A percentile compares a stretch with the other conserved stretches of the same genome.
These are phyloP conservation scores for Cygnus atratus DNA, from an alignment of 2,113 vertebrate genomes.

Conservation along the genomic window DNA sequence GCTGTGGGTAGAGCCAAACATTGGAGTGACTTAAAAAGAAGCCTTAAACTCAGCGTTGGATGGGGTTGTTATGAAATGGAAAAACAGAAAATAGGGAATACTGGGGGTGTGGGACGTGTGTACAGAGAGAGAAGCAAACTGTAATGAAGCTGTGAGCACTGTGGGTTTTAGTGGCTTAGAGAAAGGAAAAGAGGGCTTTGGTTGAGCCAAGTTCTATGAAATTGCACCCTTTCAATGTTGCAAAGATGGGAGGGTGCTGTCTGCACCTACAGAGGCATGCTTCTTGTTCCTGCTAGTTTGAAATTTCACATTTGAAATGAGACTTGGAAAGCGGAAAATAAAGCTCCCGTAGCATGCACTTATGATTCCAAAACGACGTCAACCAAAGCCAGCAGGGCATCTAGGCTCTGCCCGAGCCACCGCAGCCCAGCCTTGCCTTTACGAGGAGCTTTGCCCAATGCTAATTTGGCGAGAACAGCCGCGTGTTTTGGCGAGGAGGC, in stretches of 20 bases:
- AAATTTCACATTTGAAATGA: not conserved
- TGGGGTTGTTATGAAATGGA: not conserved
- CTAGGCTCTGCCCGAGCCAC: not conserved
- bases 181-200: not conserved
- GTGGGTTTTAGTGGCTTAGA: not conserved
- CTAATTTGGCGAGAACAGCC: not conserved
- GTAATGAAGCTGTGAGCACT: accelerated
- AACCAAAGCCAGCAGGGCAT: too few species aligned
- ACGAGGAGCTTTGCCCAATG: not conserved
- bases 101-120: not conserved
- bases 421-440: accelerated
- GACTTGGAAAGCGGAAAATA: not conserved
- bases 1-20: not conserved
- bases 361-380: not conserved
- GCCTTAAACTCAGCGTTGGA: not conserved
- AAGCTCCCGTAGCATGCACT: not conserved
- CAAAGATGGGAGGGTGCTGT: not conserved
- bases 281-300: not conserved
- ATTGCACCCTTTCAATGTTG: not conserved
- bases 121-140: not conserved
- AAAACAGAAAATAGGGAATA: accelerated
- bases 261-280: not conserved
- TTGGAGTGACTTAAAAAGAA: not conserved
- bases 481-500: not conserved
- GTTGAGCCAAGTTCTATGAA: not conserved